Conservation (phyloP, 2,113 vertebrate genomes). For the Entosphenus tridentatus region DNA sequence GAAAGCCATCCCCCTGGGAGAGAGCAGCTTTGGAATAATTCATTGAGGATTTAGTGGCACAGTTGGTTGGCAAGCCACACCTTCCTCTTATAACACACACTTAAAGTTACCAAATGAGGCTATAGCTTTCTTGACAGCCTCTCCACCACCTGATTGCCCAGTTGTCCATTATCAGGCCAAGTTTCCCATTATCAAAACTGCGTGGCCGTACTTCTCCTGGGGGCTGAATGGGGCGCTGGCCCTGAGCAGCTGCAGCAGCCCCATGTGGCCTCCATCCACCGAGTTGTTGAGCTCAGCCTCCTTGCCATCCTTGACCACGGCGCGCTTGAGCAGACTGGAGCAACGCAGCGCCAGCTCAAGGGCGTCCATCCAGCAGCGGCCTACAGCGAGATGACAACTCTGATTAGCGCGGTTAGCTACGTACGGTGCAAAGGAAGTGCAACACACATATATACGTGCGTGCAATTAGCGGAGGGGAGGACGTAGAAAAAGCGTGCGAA, state of each 20-base stretch:
- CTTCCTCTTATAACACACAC: too few relatives aligned
- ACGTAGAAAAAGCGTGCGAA: neutral
- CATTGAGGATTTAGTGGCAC: too few relatives aligned
- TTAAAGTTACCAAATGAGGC: too few relatives aligned
- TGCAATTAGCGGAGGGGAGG: neutral
- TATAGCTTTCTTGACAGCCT: too few relatives aligned
- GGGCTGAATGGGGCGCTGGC: too few relatives aligned
- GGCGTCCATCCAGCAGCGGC: conserved; percentile 96
- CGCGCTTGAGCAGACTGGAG: conserved; percentile 76
- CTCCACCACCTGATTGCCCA: too few relatives aligned
- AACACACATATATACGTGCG: neutral
- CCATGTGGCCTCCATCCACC: conserved; percentile 49
- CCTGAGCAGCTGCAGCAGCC: conserved; percentile 18
- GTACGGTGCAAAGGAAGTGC: conserved; percentile 8
- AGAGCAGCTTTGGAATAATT: too few relatives aligned
- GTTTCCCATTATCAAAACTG: too few relatives aligned
- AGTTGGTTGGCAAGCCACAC: too few relatives aligned
- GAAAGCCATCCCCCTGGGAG: too few relatives aligned
- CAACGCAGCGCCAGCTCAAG: conserved; percentile 90
- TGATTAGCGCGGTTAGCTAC: neutral
- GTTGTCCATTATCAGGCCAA: too few relatives aligned
- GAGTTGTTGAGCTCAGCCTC: conserved; percentile 47
- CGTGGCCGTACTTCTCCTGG: too few relatives aligned
- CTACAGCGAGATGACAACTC: conserved; percentile 20
- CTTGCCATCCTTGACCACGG: conserved; percentile 93